Evolutionary conservation across 2,113 vertebrate genomes (phyloP), one percentile per base, ranked within the genome.

Genomic region (Glareola pratincola): DNA sequence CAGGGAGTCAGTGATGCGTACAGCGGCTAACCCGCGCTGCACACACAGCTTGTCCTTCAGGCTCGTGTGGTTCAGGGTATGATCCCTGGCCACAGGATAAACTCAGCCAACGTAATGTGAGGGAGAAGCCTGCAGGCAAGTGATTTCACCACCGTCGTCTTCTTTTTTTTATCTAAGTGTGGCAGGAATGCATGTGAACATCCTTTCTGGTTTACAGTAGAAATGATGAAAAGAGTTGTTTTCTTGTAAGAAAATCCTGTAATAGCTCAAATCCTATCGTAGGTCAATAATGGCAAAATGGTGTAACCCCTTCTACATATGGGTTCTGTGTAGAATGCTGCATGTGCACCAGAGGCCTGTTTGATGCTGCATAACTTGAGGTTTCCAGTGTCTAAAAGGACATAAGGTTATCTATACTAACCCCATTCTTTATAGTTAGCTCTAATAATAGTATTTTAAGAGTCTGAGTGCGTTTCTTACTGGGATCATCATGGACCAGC

Each of bases 1-100:
- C 0, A 0, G 69, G 37, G 32, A 21, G 29, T 45, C 37, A 8
- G 47, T 29, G 39, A 11, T 10, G 5, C 0, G 0, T 39, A 16
- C 20, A 53, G 21, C 22, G 21, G 20, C 24, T 74, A 29, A 51
- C 5, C 24, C 37, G 15, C 59, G 43, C 67, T 68, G 36, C 39
- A 34, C 1, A 3, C 47, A 17, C 0, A 11, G 27, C 27, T 79
- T 45, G 18, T 16, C 36, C 29, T 14, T 85, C n/a, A 34, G 7
- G 23, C 34, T 69, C 43, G 4, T 0, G 1, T 66, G n/a, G 16
- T 71, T 36, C 14, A 9, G 16, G 34, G 15, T 1, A 1, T 14
- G 26, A 74, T 37, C 5, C 32, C 54, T 47, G 20, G 23, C 23
- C 10, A 1, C 59, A 36, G 39, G 15, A 8, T 59, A 23, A 83